Percentiles rank a stretch among this genome's conserved stretches.
phyloP scores from a whole-genome alignment of 1,140 invertebrate species.

The Epicauta chinensis region DNA sequence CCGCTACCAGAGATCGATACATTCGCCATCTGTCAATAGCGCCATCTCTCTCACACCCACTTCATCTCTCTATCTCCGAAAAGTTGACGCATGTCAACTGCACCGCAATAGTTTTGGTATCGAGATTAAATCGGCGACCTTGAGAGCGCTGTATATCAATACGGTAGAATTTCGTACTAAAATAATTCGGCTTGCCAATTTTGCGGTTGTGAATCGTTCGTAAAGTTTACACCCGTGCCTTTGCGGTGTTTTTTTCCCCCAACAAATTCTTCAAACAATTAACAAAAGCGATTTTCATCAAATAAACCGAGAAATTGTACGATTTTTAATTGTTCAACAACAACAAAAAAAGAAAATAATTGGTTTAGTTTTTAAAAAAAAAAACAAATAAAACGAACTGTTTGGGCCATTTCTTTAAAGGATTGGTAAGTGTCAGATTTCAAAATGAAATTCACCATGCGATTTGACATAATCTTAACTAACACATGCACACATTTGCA shows the following conservation, averaged over 20 bases:
- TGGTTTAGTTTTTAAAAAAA: conserved; percentile 8
- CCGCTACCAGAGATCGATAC: too few relatives aligned
- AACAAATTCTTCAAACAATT: background rate
- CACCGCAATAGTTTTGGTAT: conserved; percentile 5
- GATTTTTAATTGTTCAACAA: background rate
- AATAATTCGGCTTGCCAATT: conserved; percentile 14
- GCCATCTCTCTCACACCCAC: too few relatives aligned
- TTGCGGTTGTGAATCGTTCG: conserved; percentile 3
- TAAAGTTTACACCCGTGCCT: conserved; percentile 31
- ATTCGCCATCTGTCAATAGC: too few relatives aligned
- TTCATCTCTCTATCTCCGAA: too few relatives aligned
- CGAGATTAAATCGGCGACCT: conserved; percentile 26
- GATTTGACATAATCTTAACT: too few relatives aligned
- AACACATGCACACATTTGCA: too few relatives aligned
- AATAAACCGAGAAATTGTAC: too few relatives aligned
- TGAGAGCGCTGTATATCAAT: conserved; percentile 23
- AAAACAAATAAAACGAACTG: too few relatives aligned
- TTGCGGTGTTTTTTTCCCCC: conserved; percentile 24
- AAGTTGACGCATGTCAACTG: conserved; percentile 18
- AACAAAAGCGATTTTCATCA: background rate
- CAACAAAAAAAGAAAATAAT: conserved; percentile 18
- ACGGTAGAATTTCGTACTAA: conserved; percentile 21
- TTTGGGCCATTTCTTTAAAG: too few relatives aligned
- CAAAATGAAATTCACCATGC: too few relatives aligned
- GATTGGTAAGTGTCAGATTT: too few relatives aligned